These are phyloP conservation scores for Spinibarbus caldwelli DNA, from an alignment of 2,797 vertebrate genomes.

Conservation along the genomic window DNA sequence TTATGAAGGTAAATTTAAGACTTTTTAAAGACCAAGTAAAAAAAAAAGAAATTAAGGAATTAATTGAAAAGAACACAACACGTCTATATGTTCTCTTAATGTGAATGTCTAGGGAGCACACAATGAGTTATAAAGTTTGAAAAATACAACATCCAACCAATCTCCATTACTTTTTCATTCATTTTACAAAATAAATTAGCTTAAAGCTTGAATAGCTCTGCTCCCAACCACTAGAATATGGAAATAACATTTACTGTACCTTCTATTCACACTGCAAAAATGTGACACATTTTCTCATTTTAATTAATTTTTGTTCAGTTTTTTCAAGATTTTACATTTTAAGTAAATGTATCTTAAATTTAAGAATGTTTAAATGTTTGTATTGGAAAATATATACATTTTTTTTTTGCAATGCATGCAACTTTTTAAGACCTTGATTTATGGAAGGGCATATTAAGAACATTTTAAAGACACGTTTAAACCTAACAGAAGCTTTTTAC, in stretches of 20 bases:
- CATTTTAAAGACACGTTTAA: no score
- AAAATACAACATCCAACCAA: no score
- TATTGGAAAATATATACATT: not conserved
- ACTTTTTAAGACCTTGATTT: no score
- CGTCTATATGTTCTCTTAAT: not conserved
- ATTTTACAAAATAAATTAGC: no score
- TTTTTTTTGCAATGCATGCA: not conserved
- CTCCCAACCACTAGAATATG: not conserved
- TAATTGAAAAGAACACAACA: not conserved
- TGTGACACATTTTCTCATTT: not conserved
- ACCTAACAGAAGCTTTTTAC: no score
- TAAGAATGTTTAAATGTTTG: not conserved
- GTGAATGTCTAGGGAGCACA: not conserved
- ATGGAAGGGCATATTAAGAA: not conserved
- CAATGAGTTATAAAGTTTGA: no score
- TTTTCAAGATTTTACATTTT: not conserved
- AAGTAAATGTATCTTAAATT: not conserved
- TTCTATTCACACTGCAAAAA: not conserved
- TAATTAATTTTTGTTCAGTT: not conserved
- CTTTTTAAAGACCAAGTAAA: not conserved
- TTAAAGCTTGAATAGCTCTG: not conserved
- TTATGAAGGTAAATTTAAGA: not conserved
- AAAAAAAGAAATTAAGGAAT: not conserved
- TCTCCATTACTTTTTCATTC: no score
- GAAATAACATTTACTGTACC: not conserved